phyloP scores from a whole-genome alignment of 2,113 vertebrate genomes.

The Montifringilla adamsi region DNA sequence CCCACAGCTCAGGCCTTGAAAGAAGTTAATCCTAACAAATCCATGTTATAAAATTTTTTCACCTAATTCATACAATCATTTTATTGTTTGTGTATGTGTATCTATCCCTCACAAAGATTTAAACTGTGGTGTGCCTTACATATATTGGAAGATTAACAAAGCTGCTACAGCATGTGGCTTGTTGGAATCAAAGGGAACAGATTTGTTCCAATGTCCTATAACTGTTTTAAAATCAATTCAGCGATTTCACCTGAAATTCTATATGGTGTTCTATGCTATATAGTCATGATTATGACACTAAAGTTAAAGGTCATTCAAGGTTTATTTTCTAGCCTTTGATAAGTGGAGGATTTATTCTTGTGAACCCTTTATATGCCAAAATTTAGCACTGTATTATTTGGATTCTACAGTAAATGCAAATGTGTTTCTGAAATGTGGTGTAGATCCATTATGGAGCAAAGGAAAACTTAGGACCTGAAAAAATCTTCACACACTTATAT shows the following conservation, averaged over 20 bases:
- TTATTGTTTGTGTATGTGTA: not conserved
- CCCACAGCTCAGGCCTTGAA: slow-evolving; percentile 14
- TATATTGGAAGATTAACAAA: slow-evolving; percentile 28
- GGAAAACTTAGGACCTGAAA: not conserved
- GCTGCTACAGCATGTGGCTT: not conserved
- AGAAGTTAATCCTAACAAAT: slow-evolving; percentile 21
- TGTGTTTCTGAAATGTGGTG: not conserved
- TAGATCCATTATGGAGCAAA: not conserved
- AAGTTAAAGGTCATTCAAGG: slow-evolving; percentile 1
- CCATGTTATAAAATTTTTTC: not conserved
- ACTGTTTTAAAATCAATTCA: slow-evolving; percentile 19
- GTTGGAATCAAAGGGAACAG: slow-evolving; percentile 26
- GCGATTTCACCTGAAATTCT: slow-evolving; percentile 30
- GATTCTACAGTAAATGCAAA: not conserved
- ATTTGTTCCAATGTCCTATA: slow-evolving; percentile 21
- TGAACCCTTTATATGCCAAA: not conserved
- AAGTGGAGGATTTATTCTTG: not conserved
- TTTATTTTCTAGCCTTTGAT: not conserved
- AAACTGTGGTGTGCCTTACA: not conserved
- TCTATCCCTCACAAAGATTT: not conserved
- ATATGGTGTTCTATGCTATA: slow-evolving; percentile 8
- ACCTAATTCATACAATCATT: slow-evolving; percentile 11
- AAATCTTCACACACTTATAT: not conserved
- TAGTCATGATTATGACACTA: not conserved
- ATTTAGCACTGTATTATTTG: not conserved